Evolutionary conservation across 2,888 invertebrate genomes (phyloP).

Genomic region (Autographa gamma): DNA sequence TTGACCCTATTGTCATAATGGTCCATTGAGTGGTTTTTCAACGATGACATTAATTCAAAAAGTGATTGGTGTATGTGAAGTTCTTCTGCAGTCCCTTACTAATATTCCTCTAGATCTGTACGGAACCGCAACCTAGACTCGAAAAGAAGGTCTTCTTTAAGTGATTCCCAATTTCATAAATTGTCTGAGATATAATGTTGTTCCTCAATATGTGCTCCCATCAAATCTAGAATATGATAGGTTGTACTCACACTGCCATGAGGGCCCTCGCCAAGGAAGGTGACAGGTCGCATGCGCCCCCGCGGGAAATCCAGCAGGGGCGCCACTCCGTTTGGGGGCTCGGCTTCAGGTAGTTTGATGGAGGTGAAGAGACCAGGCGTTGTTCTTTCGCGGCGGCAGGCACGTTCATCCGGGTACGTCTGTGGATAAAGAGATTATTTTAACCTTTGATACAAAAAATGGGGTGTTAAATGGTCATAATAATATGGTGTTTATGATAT

Average conservation of each 20-base stretch:
- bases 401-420: slow-evolving; percentile 83
- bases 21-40: no score
- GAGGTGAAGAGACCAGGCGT: slow-evolving; percentile 92
- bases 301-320: slow-evolving; percentile 94
- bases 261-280: slow-evolving; percentile 96
- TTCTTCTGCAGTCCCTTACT: no score
- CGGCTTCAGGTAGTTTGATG: slow-evolving; percentile 92
- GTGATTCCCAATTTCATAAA: neutral
- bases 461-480: no score
- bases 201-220: neutral
- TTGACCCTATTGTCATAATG: no score
- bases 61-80: no score
- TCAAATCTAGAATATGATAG: neutral
- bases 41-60: no score
- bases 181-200: neutral
- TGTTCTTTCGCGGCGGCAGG: slow-evolving; percentile 90
- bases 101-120: no score
- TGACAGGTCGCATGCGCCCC: slow-evolving; percentile 94
- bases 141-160: neutral
- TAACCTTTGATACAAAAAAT: no score
- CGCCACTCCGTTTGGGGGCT: slow-evolving; percentile 91
- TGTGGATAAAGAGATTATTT: slow-evolving; percentile 58
- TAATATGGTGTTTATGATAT: no score
- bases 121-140: no score
- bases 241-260: slow-evolving; percentile 94